Evolutionary conservation across 2,113 vertebrate species (phyloP), one percentile per base, ranked within the genome.

Genomic region (Symphodus melops): DNA sequence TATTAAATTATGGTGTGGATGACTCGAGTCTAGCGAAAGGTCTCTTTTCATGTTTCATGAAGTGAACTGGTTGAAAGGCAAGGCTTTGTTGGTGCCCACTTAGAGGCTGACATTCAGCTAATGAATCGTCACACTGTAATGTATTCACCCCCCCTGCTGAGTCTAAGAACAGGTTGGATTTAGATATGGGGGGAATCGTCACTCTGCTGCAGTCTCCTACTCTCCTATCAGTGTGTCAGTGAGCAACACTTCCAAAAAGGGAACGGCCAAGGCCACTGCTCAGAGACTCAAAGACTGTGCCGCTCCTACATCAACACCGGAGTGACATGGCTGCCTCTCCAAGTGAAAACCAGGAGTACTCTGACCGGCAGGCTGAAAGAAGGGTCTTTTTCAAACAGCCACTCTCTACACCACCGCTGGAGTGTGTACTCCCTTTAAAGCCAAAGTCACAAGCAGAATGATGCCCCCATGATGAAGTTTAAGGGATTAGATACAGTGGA

Each of bases 81-180:
- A 75, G 67, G 70, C 65, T 56, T 68, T 39, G 78, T 66, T 77
- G 68, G 42, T 21, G 41, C 86, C 81, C 86, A 73, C 77, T 89
- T 78, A 79, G 68, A 54, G 71, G 65, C 72, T 89, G 84, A 91
- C 90, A 88, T 89, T 90, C 86, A 86, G 78, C 86, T 90, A 91
- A 92, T 92, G 89, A 90, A 86, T 84, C 37, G 46, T 58, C 71
- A 59, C 41, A 63, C 79, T 82, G 37, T 87, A 88, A 91, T 85
- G 61, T 76, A 89, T 89, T 84, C 85, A 76, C 82, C 72, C 68
- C 28, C 71, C 86, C 86, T 69, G 75, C 86, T 88, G 87, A 86
- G 85, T 79, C 80, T 75, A 41, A 83, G 86, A 85, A 86, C 74
- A 77, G 57, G 82, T 77, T 79, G 68, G 73, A 63, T 75, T 65